phyloP scores from a whole-genome alignment of 2,797 vertebrate genomes.

The Takifugu ocellatus region DNA sequence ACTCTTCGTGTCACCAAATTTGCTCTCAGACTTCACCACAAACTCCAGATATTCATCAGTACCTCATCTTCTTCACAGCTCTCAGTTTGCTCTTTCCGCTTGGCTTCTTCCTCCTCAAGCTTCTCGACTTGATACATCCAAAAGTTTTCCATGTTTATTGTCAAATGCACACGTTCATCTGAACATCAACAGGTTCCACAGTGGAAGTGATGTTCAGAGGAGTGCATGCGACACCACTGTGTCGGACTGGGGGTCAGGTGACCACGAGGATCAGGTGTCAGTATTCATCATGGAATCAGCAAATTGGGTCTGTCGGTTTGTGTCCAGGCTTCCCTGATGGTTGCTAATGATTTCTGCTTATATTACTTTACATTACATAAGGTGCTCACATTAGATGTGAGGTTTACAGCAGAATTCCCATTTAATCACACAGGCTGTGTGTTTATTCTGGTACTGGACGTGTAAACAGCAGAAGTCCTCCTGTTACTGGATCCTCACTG shows the following conservation, averaged over 20 bases:
- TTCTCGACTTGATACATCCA: constrained; percentile 69
- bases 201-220: background rate
- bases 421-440: background rate
- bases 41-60: constrained; percentile 13
- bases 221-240: background rate
- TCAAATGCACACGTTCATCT: background rate
- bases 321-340: background rate
- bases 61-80: constrained; percentile 1
- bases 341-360: too few species aligned
- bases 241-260: constrained; percentile 32
- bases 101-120: constrained; percentile 51
- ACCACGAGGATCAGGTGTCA: constrained; percentile 36
- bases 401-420: background rate
- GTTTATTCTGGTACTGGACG: background rate
- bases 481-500: constrained; percentile 74
- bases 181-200: background rate
- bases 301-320: background rate
- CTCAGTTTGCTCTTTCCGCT: constrained; percentile 14
- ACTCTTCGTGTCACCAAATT: too few species aligned
- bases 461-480: constrained; percentile 32
- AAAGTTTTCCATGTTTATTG: constrained; percentile 63
- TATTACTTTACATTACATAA: too few species aligned
- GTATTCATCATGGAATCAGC: constrained; percentile 15
- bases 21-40: constrained; percentile 34
- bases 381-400: too few species aligned